Base-by-base conservation (phyloP, 2,113 vertebrate genomes). In the Microcebus ravelobensis region DNA sequence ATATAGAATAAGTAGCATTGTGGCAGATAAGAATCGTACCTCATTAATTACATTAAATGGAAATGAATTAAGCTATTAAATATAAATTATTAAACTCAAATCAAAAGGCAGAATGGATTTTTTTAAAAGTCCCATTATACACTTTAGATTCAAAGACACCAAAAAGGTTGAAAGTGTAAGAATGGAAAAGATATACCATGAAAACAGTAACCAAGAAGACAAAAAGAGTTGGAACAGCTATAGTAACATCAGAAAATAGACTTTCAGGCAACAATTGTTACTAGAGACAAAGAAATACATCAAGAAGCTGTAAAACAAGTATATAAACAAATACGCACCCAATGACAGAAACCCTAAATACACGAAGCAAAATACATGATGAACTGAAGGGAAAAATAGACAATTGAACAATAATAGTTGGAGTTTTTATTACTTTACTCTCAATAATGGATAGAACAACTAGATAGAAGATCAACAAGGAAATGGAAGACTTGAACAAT, bases 41-140 rank as follows among this genome's bases (percentile, higher is more conserved):
- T 88, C 57, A 36, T 45, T 91, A 42, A 67, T 45, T 29, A 52
- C 27, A 63, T 34, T 85, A 63, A 88, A 71, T 80, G 27, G 5
- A 94, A 94, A 80, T 45, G 36, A 17, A 59, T 90, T 85, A 74
- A 74, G 42, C n/a, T 63, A 79, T 79, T 83, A 91, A 84, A 48
- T 67, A 9, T 73, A 74, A 94, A 76, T 94, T 57, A 79, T 42
- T 88, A 88, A 73, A 59, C 36, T 79, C 61, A n/a, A 50, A 87
- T 63, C 14, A 79, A 91, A 87, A 79, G 68, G 52, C 27, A 52
- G 61, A 45, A 45, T 45, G 42, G 42, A 45, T 45, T 45, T 45
- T 45, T 45, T 45, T 7, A 76, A 88, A 25, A 50, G 31, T 36
- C 18, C 65, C 23, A 73, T 70, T 39, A 27, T 34, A 68, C 6